These are phyloP conservation scores for Ormyrus rosae DNA, from an alignment of 2,888 invertebrate species.

Conservation along the genomic window DNA sequence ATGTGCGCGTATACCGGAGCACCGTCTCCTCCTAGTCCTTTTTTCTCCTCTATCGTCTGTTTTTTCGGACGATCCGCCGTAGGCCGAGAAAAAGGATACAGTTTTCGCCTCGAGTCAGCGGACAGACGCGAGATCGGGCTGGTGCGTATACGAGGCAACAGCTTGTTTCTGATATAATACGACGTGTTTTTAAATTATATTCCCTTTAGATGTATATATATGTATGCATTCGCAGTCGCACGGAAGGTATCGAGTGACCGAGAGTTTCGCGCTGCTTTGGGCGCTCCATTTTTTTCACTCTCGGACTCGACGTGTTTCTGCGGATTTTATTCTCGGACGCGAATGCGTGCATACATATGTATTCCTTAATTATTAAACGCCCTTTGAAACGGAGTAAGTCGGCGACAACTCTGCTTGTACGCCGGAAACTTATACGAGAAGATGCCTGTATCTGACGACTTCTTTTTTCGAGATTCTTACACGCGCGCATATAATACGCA, in stretches of 20 bases:
- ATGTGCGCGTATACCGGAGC: not conserved
- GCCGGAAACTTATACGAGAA: too few relatives aligned
- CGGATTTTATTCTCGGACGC: conserved; percentile 14
- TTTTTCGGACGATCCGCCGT: not conserved
- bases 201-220: not conserved
- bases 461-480: too few relatives aligned
- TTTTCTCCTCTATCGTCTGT: not conserved
- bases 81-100: conserved; percentile 13
- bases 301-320: conserved; percentile 34
- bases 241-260: conserved; percentile 43
- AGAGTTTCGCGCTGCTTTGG: not conserved
- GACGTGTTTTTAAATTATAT: conserved; percentile 20
- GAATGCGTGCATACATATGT: not conserved
- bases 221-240: not conserved
- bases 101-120: conserved; percentile 44
- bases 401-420: too few relatives aligned
- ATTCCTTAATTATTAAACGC: conserved; percentile 22
- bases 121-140: not conserved
- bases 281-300: not conserved
- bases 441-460: too few relatives aligned
- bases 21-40: not conserved
- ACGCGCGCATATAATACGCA: too few relatives aligned
- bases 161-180: conserved; percentile 47
- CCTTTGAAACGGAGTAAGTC: conserved; percentile 21
- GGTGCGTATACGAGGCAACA: conserved; percentile 1